A percentile compares a stretch with the other conserved stretches of the same genome.
These are phyloP conservation scores for Mizuhopecten yessoensis DNA, from an alignment of 1,140 invertebrate genomes.

Conservation along the genomic window DNA sequence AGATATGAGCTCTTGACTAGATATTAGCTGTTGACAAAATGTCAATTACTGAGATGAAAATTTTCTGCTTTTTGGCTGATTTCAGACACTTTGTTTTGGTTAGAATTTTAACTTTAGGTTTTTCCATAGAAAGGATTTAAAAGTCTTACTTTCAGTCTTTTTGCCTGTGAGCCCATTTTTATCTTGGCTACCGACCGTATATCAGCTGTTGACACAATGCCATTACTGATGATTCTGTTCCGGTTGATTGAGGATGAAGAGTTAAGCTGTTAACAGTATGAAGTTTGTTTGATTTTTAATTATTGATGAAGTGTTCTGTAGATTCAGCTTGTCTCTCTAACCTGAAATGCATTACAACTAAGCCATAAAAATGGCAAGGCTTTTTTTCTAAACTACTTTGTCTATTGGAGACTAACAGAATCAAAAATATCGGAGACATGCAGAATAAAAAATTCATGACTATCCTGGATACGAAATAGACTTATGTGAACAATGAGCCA, in stretches of 20 bases:
- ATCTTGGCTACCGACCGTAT: too few relatives aligned
- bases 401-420: neutral
- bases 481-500: neutral
- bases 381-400: slow-evolving; percentile 9
- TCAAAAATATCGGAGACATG: neutral
- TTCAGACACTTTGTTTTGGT: too few relatives aligned
- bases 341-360: neutral
- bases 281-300: neutral
- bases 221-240: neutral
- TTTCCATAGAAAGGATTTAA: too few relatives aligned
- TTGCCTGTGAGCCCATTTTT: too few relatives aligned
- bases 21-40: too few relatives aligned
- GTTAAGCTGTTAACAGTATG: neutral
- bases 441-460: neutral
- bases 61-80: too few relatives aligned
- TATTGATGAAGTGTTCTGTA: neutral
- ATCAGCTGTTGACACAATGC: neutral
- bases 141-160: too few relatives aligned
- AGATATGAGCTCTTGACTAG: neutral
- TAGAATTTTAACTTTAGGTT: too few relatives aligned
- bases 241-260: neutral
- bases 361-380: neutral
- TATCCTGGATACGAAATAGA: neutral
- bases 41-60: too few relatives aligned
- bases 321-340: neutral